Evolutionary conservation across 1,140 invertebrate genomes (phyloP).

Genomic region (Brachionus paranguensis): DNA sequence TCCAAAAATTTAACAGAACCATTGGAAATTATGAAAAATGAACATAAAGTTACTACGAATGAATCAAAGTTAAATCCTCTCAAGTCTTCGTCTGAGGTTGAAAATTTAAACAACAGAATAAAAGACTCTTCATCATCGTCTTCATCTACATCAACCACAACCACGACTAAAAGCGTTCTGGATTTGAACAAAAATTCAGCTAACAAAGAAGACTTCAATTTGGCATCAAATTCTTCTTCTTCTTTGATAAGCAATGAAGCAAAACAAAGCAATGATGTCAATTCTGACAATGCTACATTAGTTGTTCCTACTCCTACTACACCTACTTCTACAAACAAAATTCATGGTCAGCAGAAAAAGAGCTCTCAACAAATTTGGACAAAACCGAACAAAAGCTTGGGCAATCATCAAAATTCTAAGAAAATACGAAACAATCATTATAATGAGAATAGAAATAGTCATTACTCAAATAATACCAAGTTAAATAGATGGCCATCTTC

Average conservation of each 20-base stretch:
- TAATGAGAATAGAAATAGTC: conserved; percentile 7
- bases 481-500: conserved; percentile 24
- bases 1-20: not conserved
- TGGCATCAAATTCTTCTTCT: not conserved
- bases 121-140: conserved; percentile 26
- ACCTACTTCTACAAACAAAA: not conserved
- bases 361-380: not conserved
- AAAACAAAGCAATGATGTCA: not conserved
- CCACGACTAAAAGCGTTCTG: not conserved
- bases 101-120: not conserved
- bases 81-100: not conserved
- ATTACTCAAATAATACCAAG: not conserved
- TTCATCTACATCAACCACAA: conserved; percentile 9
- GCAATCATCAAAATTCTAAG: not conserved
- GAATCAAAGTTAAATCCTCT: not conserved
- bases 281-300: not conserved
- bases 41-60: not conserved
- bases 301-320: not conserved
- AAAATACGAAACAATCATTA: not conserved
- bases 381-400: not conserved
- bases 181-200: not conserved
- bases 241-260: not conserved
- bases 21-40: not conserved
- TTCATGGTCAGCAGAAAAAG: not conserved
- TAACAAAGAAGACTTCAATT: not conserved